Evolutionary conservation across 1,140 invertebrate genomes (phyloP).

Genomic region (Lepidurus couesii): DNA sequence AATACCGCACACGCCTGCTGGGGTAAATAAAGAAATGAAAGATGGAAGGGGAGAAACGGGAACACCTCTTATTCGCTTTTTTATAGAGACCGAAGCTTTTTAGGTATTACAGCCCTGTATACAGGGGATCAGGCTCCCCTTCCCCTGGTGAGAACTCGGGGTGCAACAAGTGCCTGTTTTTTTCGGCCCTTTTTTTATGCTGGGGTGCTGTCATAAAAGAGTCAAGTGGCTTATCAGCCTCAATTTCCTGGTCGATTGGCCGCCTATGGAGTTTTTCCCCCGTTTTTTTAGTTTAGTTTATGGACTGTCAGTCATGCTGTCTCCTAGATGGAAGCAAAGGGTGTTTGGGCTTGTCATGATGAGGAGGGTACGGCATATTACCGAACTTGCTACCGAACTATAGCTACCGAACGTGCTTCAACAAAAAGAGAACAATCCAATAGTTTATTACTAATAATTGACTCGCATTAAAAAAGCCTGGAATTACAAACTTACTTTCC

Average conservation of each 20-base stretch:
- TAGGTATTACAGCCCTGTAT: neutral
- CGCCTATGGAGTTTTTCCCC: neutral
- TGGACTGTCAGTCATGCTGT: conserved; percentile 4
- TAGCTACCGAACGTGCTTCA: neutral
- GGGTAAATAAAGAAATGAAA: conserved; percentile 2
- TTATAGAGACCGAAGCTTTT: neutral
- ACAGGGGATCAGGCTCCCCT: neutral
- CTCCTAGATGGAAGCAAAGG: neutral
- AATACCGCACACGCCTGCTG: conserved; percentile 6
- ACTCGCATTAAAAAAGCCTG: no score
- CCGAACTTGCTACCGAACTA: no score
- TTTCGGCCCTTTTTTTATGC: neutral
- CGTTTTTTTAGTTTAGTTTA: neutral
- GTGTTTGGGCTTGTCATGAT: neutral
- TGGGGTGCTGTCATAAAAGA: neutral
- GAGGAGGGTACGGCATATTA: neutral
- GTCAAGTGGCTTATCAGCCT: conserved; percentile 21
- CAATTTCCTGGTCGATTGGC: conserved; percentile 14
- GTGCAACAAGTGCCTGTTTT: conserved; percentile 2
- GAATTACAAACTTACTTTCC: no score
- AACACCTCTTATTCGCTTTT: conserved; percentile 7
- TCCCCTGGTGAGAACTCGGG: neutral
- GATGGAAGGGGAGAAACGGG: neutral
- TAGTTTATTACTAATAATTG: neutral
- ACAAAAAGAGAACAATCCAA: neutral